Evolutionary conservation across 2,113 vertebrate species (phyloP).

Genomic region (Nematolebias whitei): DNA sequence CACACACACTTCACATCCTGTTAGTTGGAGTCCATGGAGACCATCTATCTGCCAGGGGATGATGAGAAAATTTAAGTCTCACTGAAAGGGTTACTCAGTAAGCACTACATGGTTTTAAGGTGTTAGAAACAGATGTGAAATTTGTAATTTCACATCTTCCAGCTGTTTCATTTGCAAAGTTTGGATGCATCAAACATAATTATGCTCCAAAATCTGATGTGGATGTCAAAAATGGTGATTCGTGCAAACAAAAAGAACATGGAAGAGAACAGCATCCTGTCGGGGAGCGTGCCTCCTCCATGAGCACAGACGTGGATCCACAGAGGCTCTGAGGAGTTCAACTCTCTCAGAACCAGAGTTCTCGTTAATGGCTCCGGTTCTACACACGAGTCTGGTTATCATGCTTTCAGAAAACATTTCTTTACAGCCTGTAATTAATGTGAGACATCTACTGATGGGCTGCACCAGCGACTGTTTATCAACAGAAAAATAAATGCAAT

Average conservation of each 20-base stretch:
- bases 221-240: not conserved
- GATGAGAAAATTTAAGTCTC: slow-evolving; percentile 35
- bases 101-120: slow-evolving; percentile 5
- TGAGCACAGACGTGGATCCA: not conserved
- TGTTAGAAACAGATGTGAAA: slow-evolving; percentile 32
- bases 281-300: not conserved
- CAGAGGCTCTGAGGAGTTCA: no score
- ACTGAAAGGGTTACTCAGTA: slow-evolving; percentile 33
- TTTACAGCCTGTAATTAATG: slow-evolving; percentile 7
- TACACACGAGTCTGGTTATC: not conserved
- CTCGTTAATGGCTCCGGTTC: not conserved
- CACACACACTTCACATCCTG: slow-evolving; percentile 3
- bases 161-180: slow-evolving; percentile 1
- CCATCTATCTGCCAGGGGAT: slow-evolving; percentile 13
- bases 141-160: slow-evolving; percentile 6
- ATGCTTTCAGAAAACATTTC: not conserved
- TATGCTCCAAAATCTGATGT: no score
- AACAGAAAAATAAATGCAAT: not conserved
- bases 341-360: not conserved
- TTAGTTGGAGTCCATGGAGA: slow-evolving; percentile 2
- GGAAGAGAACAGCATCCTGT: not conserved
- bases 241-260: not conserved
- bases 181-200: not conserved
- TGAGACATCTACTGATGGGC: slow-evolving; percentile 23
- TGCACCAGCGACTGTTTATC: not conserved